Base-by-base conservation (phyloP, 2,888 invertebrate species). In the Pantelozetes paolii region DNA sequence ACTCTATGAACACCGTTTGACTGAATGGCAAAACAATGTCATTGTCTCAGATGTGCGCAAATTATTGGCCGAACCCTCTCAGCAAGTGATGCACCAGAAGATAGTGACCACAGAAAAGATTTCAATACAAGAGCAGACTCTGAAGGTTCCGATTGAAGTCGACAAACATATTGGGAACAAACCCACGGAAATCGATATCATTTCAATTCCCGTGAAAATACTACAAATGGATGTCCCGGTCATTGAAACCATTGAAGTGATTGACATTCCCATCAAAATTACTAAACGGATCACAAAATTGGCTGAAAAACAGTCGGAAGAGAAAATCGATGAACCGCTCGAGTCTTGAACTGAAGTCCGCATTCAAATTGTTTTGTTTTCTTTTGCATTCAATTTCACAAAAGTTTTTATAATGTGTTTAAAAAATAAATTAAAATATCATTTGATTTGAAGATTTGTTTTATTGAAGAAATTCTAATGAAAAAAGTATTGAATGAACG, bases 21-120 rank as follows among this genome's bases (percentile, higher is more conserved):
- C 64, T 64, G 32, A 64, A n/a, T 64, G 64, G 64, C 32, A 64
- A 36, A 36, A 64, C 64, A n/a, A 64, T 28, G 30, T 36, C 20
- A 64, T 64, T 36, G 36, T 64, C 36, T 64, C 36, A 1, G 36
- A 64, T 64, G 64, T 64, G 1, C 64, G 64, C 32, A 64, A 64
- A 36, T n/a, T 64, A n/a, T 64, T 64, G 64, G 64, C 64, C 64
- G 36, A 36, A 64, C 36, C 64, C 20, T 3, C 2, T 32, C 15
- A 36, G 1, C 13, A 18, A 5, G 6, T 2, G 6, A 18, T 36
- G n/a, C 3, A 36, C n/a, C 64, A 64, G 36, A 64, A 64, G 20
- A 64, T 36, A 18, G 36, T 64, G 36, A 36, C 64, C 36, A 64
- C 64, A n/a, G 64, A 32, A 20, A 64, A n/a, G 36, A 6, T 64